These are phyloP conservation scores for Lottia gigantea DNA, from an alignment of 2,888 invertebrate genomes.

Conservation along the genomic window DNA sequence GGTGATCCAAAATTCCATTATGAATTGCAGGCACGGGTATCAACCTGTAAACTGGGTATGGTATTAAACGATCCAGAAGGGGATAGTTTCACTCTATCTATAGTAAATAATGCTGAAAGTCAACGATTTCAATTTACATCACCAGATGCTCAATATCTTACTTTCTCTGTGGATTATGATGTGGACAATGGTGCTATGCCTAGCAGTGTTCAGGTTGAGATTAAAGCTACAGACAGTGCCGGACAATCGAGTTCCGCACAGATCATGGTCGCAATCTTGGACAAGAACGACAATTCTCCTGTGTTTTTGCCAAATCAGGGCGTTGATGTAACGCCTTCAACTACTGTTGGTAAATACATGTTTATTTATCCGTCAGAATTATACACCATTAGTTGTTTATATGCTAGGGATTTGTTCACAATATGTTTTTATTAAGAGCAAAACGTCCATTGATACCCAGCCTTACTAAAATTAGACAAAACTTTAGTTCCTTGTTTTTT, in stretches of 20 bases:
- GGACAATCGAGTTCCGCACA: background rate
- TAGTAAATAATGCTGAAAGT: background rate
- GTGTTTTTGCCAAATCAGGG: background rate
- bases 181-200: background rate
- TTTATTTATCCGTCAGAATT: too few relatives aligned
- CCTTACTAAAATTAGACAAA: too few relatives aligned
- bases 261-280: background rate
- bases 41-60: background rate
- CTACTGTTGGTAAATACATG: background rate
- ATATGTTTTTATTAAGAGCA: too few relatives aligned
- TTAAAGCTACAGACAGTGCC: background rate
- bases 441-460: too few relatives aligned
- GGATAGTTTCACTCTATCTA: background rate
- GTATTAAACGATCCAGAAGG: background rate
- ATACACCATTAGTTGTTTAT: too few relatives aligned
- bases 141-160: background rate
- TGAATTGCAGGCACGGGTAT: background rate
- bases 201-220: background rate
- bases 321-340: background rate
- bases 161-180: conserved; percentile 1
- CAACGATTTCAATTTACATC: background rate
- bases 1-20: too few relatives aligned
- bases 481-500: too few relatives aligned
- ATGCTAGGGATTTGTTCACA: too few relatives aligned
- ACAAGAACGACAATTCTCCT: background rate